Base-by-base conservation (phyloP, 2,113 vertebrate genomes). In the Athene cunicularia region DNA sequence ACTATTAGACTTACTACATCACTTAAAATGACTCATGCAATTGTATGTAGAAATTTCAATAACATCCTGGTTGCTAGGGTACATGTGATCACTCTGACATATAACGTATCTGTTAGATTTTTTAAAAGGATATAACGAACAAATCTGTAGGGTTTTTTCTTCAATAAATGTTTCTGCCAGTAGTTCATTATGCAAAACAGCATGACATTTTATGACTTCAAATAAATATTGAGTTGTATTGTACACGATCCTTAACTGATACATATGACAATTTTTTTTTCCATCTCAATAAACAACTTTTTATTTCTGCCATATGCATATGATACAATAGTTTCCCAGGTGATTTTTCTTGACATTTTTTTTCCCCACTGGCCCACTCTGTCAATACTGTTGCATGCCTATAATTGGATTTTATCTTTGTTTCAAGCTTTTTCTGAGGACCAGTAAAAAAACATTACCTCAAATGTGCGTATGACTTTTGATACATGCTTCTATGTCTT, bases 41-140 rank as follows among this genome's bases (percentile, higher is more conserved):
- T 93, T 80, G 32, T 24, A 33, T 71, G 90, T 73, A 80, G 90
- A 82, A 82, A 90, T 97, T 98, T 96, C 76, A 96, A 37, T 76
- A 85, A 90, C 50, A 95, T 90, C 77, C 74, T 90, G 89, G 95
- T 98, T 98, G 97, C 97, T 98, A 97, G 73, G 97, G 97, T 96
- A 96, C 86, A 14, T 82, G 53, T 92, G 81, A 96, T 96, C 66
- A 76, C 81, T 94, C 86, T 87, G 95, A 94, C 89, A 88, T 95
- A 95, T 74, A 67, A 97, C 93, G 59, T 83, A 88, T 60, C 63
- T 88, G n/a, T 91, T 92, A 77, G n/a, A 79, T 50, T 83, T 88
- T 86, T 95, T 60, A 8, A 66, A 76, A 79, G 35, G 66, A 80
- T 74, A 47, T 86, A 74, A 91, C 53, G 33, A 95, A 67, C 45